Base-by-base conservation (phyloP, 2,113 vertebrate genomes). In the Grammomys dolichurus region DNA sequence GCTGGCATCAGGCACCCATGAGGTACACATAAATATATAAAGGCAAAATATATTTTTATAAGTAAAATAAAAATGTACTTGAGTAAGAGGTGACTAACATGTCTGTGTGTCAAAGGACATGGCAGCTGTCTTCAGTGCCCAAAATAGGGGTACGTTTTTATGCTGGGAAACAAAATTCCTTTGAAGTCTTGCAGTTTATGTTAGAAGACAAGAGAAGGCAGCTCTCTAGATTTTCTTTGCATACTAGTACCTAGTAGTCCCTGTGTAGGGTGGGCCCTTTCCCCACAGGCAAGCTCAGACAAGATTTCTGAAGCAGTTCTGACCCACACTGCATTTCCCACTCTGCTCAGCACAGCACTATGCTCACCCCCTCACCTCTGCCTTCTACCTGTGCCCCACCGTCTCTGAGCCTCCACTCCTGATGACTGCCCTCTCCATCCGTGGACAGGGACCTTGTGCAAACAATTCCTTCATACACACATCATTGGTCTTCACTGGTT, bases 81-180 rank as follows among this genome's bases (percentile, higher is more conserved):
- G 93, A 40, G 94, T 87, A 95, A 88, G 92, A 92, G 70, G 97
- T 96, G 96, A 94, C 86, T 96, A 97, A 97, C 31, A 90, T 70
- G 8, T 77, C 78, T 10, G 97, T 75, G 65, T 82, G 93, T 95
- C 69, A 94, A 46, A 85, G 7, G 0, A 88, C 60, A 51, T 56
- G 40, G 58, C 70, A 87, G 36, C n/a, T 63, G 54, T 48, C 78
- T 76, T 51, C n/a, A 9, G 5, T 91, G 58, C 78, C 72, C 76
- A 17, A 16, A 54, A 17, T 36, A 69, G 54, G 72, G 70, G 63
- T 70, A 51, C 70, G n/a, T 63, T 93, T 72, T 43, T 51, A 80
- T 88, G 81, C 46, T 87, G 63, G 85, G 9, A 56, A 36, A 33
- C 36, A 73, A 91, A 82, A 81, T 65, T 80, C 72, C 40, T 69